A percentile compares a stretch with the other conserved stretches of the same genome.
These are phyloP conservation scores for Trissonchulus latispiculum DNA, from an alignment of 2,888 invertebrate genomes.

Conservation along the genomic window DNA sequence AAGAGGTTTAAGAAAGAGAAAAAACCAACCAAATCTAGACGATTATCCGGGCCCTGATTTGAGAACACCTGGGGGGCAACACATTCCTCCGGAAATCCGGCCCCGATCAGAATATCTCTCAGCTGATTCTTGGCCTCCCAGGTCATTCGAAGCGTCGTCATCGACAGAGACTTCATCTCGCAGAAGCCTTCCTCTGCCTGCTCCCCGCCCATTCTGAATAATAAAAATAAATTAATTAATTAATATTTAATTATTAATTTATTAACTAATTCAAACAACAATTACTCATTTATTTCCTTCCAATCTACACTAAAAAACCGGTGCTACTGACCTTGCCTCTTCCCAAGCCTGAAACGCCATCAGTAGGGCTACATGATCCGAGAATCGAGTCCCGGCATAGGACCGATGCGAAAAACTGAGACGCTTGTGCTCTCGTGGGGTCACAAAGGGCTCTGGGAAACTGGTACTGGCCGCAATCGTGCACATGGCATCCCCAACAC, in stretches of 20 bases:
- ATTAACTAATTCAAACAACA: no score
- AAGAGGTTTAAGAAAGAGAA: no score
- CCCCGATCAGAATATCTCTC: constrained; percentile 57
- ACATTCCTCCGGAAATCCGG: constrained; percentile 82
- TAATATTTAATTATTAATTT: no score
- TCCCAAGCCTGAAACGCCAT: constrained; percentile 70
- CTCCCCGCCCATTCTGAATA: constrained; percentile 45
- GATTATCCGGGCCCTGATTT: constrained; percentile 60
- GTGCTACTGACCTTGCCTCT: constrained; percentile 48
- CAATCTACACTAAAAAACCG: no score
- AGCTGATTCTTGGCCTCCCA: constrained; percentile 76
- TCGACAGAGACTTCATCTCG: constrained; percentile 75
- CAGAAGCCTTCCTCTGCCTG: constrained; percentile 70
- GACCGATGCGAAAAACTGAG: constrained; percentile 72
- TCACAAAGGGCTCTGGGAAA: constrained; percentile 82
- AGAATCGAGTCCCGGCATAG: constrained; percentile 71
- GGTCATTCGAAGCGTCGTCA: constrained; percentile 78
- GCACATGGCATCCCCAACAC: constrained; percentile 76
- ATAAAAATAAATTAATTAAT: no score
- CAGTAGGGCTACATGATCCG: constrained; percentile 89
- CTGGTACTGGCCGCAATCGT: constrained; percentile 91
- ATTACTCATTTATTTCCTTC: no score
- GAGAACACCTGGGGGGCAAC: constrained; percentile 55
- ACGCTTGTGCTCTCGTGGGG: constrained; percentile 54
- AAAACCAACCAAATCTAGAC: constrained; percentile 61